Base-by-base conservation (phyloP, 1,140 invertebrate species). In the Drosophila triauraria region DNA sequence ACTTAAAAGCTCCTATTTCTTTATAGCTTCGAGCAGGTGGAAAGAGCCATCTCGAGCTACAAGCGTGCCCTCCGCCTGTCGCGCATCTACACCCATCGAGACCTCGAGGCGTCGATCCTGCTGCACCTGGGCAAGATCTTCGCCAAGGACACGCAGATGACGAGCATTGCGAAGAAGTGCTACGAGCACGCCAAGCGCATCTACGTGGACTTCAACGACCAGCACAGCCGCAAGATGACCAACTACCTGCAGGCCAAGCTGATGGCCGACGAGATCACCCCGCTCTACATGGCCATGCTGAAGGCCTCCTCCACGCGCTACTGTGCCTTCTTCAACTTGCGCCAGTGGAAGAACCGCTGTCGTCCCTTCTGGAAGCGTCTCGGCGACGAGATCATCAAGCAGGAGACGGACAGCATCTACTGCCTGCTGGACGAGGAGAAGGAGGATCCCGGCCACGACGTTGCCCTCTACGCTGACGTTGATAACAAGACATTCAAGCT, bases 271-370 rank as follows among this genome's bases (percentile, higher is more conserved):
- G 82, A 91, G 54, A 91, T 91, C 13, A 91, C 86, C 0, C 85
- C 90, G 0, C 71, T 81, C 3, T 91, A 91, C 9, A 91, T 91
- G 82, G 85, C 91, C 67, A 90, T 91, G 90, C 27, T 91, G 4
- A 91, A 91, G 79, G 61, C 82, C 0, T 83, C 85, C 1, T 68
- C 38, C 1, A 57, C 57, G 0, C 60, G 64, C 0, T 91, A 86
- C 47, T 91, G 90, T 17, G 90, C 85, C 51, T 91, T 91, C 46
- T 91, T 65, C 43, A 91, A 91, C 43, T 51, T 91, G 8, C 79
- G 90, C 0, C 90, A 91, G 38, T 91, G 90, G 90, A 91, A 91
- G 75, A 91, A 91, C 68, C 74, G 84, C 43, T 91, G 90, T 25
- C 72, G 86, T 46, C 82, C 76, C 1, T 91, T 91, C 50, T 91